phyloP scores from a whole-genome alignment of 2,113 vertebrate genomes.

The Ranitomeya variabilis region DNA sequence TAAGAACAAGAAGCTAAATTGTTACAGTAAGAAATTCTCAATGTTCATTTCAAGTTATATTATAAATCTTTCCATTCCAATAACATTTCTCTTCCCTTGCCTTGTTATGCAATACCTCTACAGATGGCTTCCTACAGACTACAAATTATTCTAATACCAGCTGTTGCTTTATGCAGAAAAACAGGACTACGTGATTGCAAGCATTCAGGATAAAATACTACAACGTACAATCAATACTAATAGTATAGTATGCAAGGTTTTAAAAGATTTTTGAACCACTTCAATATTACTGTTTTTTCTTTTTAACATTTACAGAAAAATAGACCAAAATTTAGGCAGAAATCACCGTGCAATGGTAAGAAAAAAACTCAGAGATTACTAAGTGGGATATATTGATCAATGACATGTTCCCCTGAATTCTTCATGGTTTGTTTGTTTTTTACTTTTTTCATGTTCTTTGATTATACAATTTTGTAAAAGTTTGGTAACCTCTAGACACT shows the following conservation, averaged over 20 bases:
- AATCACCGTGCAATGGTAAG: neutral
- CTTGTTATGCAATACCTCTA: constrained; percentile 47
- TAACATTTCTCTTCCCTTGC: constrained; percentile 32
- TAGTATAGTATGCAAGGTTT: neutral
- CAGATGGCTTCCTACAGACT: constrained; percentile 49
- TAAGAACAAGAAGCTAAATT: neutral
- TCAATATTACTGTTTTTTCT: neutral
- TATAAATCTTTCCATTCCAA: constrained; percentile 36
- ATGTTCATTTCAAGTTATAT: constrained; percentile 30
- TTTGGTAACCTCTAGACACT: neutral
- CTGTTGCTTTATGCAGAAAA: constrained; percentile 46
- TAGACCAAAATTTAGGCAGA: neutral
- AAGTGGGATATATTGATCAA: neutral
- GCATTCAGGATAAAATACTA: constrained; percentile 29
- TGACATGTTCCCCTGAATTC: neutral
- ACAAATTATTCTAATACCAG: constrained; percentile 54
- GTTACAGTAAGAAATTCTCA: neutral
- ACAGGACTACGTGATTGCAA: constrained; percentile 23
- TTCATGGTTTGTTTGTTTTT: neutral
- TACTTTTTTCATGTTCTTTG: no score
- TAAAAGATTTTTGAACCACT: neutral
- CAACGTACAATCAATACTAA: constrained; percentile 27
- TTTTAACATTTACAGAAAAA: neutral
- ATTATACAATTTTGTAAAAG: neutral
- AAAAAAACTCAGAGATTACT: neutral